Evolutionary conservation across 1,140 invertebrate species (phyloP).

Genomic region (Procambarus virginalis): DNA sequence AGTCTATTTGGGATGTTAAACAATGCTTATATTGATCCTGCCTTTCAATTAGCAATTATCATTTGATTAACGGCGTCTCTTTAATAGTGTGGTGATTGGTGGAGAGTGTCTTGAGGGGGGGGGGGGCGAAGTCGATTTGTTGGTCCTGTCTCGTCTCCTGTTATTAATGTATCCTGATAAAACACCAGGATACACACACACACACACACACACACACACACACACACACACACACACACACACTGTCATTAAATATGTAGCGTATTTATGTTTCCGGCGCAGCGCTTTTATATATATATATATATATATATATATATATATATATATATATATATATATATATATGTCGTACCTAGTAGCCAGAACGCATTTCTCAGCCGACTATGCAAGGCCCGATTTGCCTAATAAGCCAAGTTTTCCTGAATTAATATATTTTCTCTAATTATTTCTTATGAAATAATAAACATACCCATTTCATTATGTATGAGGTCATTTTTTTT

Average conservation of each 20-base stretch:
- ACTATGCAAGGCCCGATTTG: too few species aligned
- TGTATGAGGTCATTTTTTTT: too few species aligned
- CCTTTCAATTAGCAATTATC: slow-evolving; percentile 28
- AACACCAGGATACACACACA: background rate
- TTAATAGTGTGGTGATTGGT: background rate
- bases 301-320: too few species aligned
- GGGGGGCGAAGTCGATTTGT: slow-evolving; percentile 7
- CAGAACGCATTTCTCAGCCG: too few species aligned
- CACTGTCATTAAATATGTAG: background rate
- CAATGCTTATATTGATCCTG: background rate
- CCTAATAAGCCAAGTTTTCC: too few species aligned
- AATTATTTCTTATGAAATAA: too few species aligned
- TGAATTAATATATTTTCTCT: too few species aligned
- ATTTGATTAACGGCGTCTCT: background rate
- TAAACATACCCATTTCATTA: too few species aligned
- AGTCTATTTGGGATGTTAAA: background rate
- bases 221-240: slow-evolving; percentile 11
- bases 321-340: too few species aligned
- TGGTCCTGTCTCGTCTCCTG: slow-evolving; percentile 3
- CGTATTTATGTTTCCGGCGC: too few species aligned
- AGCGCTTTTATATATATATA: too few species aligned
- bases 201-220: slow-evolving; percentile 16
- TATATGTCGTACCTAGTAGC: too few species aligned
- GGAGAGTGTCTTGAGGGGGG: background rate
- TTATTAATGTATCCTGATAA: slow-evolving; percentile 19